Base-by-base conservation (phyloP, 2,888 invertebrate genomes). In the Oasisia sp. region DNA sequence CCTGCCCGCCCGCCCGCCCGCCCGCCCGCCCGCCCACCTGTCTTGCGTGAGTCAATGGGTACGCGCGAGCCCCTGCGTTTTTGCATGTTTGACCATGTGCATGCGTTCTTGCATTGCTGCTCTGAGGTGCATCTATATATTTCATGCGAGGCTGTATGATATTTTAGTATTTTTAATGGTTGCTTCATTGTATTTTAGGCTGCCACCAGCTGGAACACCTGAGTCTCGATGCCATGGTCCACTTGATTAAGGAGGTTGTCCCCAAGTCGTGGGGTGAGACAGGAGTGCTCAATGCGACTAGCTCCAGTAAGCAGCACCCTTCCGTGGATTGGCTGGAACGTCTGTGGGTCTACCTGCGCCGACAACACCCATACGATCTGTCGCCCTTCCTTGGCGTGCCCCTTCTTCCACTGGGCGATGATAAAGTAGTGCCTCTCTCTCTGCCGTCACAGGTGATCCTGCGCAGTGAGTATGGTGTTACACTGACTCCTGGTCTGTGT, bases 301-400 rank as follows among this genome's bases (percentile, higher is more conserved):
- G 5, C 91, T 91, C 89, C 32, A 32, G 58, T 19, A 14, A 91
- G 89, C 91, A 27, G n/a, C n/a, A 74, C 74, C 74, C 27, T 27
- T n/a, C 3, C 74, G 3, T 5, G 27, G 92, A 74, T 32, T 94
- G 94, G 94, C 90, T 94, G 50, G 32, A 92, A 90, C 27, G 89
- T n/a, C 45, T 94, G 50, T 94, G 94, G 94, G 89, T 89, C 1
- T 94, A 93, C 92, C 92, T 94, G n/a, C 50, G 93, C 2, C 92
- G 90, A 27, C 92, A 94, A 27, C 93, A 93, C 91, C 93, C 94
- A 27, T 32, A 74, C 27, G 93, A 94, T 89, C 92, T 94, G 27
- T 44, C 91, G 0, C 38, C n/a, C 5, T 93, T 94, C 90, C 50
- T 90, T 11, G 93, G 93, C 32, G 92, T 94, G n/a, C 94, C 94